Evolutionary conservation across 2,888 invertebrate species (phyloP), one percentile per base, ranked within the genome.

Genomic region (Pseudococcus longispinus): DNA sequence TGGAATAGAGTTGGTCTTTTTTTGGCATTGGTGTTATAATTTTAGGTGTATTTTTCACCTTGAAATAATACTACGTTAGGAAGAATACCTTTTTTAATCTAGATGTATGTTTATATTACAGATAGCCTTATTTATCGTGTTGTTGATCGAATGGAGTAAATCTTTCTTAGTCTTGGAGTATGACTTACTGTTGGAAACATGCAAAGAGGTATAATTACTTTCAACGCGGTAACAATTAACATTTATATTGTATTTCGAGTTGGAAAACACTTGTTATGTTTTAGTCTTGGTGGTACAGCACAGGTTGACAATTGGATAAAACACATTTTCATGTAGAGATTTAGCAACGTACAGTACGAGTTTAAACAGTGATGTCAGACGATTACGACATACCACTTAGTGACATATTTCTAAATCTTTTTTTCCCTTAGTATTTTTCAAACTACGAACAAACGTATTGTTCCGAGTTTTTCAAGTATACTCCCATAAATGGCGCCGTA

Each of bases 361-460:
- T 26, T 70, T 18, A 29, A 70, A 70, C 70, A 70, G 70, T 70
- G 70, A 70, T 70, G 70, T 70, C 70, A 70, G 15, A 8, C 70
- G 70, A 70, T 70, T 70, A 70, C 70, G 70, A 70, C 70, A 70
- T 70, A 70, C 29, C 70, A 70, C 70, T 70, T 70, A 70, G 70
- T 70, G 70, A 70, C 70, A 70, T 70, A 70, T 70, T 70, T 70
- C 29, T 70, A 70, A 29, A 70, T 29, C 20, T 60, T 23, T 55
- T 55, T 6, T 65, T 65, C 9, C 37, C 26, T 65, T 65, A 65
- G 2, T 9, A 26, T 13, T 70, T 70, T 29, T 70, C 15, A 1
- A 6, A 29, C 29, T 29, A 15, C 70, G 29, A 70, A 8, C 11
- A 51, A 65, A 37, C 8, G 37, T 37, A 37, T 70, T 29, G 29